Conservation (phyloP, 2,797 vertebrate species). For the Apodemus agrarius region DNA sequence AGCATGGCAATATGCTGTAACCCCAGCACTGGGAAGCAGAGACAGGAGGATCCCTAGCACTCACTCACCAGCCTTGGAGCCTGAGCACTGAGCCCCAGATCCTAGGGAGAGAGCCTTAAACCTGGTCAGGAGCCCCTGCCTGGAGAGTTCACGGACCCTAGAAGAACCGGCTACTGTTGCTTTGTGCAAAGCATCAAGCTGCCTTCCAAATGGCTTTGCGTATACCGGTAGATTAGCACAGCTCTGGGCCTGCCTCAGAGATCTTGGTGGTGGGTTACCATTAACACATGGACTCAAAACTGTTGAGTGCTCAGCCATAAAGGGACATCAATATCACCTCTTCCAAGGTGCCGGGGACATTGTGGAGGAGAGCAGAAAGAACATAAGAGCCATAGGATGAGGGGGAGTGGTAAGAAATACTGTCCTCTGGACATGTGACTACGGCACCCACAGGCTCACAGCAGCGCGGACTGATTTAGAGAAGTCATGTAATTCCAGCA, state of each 20-base stretch:
- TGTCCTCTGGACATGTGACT: background rate
- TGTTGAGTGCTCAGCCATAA: background rate
- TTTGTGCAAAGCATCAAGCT: background rate
- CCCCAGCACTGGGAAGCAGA: background rate
- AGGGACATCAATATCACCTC: background rate
- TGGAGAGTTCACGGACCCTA: background rate
- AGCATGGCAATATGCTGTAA: background rate
- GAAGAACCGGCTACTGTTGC: background rate
- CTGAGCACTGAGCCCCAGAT: background rate
- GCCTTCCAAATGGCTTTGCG: background rate
- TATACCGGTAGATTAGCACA: background rate
- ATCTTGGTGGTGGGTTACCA: too few species aligned
- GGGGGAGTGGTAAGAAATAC: background rate
- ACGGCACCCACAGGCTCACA: background rate
- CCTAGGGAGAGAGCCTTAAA: background rate
- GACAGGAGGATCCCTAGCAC: background rate
- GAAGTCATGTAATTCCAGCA: background rate
- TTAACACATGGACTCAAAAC: background rate
- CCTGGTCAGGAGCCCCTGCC: background rate
- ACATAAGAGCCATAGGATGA: background rate
- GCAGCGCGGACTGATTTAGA: background rate
- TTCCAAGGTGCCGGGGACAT: background rate
- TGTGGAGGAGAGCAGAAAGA: background rate
- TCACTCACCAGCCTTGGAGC: background rate
- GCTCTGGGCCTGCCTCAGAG: background rate